Evolutionary conservation across 2,797 vertebrate genomes (phyloP), one percentile per base, ranked within the genome.

Genomic region (Babyrousa celebensis): DNA sequence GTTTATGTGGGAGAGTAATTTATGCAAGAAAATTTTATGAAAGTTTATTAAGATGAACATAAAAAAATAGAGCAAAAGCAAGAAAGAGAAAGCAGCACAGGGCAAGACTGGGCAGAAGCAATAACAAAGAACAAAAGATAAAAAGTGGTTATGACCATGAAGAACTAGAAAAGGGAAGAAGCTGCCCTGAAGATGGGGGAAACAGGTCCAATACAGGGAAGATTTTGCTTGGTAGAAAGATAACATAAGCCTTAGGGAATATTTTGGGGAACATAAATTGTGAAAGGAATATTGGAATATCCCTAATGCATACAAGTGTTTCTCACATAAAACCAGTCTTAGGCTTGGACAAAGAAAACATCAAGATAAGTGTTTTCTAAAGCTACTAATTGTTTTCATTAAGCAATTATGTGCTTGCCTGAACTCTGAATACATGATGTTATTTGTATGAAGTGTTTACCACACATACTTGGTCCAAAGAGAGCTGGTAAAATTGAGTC

Each of bases 321-420:
- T 96, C 67, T 91, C 21, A 32, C 52, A 54, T 0, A 0, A 91
- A 98, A 96, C 92, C 40, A 58, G 97, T 92, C 96, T 97, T 96
- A 93, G 72, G 16, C 89, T 93, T 84, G 89, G 95, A 94, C 93
- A 97, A 90, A 91, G 74, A 89, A 97, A 98, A 96, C 25, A 43
- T 83, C 56, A 78, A 80, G 29, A 96, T 63, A 1, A 94, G 94
- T 88, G 29, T 91, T 98, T 98, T 94, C 88, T 95, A 96, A 84
- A 70, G 29, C 71, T 94, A 83, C 80, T 96, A 97, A 97, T 97
- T 98, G 87, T 97, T 98, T 97, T 98, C 88, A 97, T 96, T 98
- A 94, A 98, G 95, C 94, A 94, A 96, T 98, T 98, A 97, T 11
- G 0, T 97, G 93, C 95, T 98, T 98, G 89, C 89, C 84, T 97